A percentile compares a stretch with the other conserved stretches of the same genome.
phyloP scores from a whole-genome alignment of 2,113 vertebrate species.

The Pantherophis guttatus region DNA sequence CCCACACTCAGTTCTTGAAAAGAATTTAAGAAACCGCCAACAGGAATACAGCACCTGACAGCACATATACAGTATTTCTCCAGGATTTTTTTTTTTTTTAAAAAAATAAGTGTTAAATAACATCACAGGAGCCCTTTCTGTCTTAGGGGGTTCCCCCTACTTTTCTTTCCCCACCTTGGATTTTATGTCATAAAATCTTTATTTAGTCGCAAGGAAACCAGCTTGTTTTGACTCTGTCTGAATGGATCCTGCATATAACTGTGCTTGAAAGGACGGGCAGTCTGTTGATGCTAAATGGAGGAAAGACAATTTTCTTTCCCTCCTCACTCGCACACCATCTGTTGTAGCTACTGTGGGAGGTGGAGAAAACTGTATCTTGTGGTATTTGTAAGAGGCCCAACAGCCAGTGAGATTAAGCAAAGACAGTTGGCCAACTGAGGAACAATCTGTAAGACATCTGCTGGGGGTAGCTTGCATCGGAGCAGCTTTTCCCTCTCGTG shows the following conservation, averaged over 20 bases:
- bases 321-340: background rate
- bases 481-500: background rate
- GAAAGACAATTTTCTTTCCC: background rate
- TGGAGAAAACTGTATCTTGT: constrained; percentile 9
- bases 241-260: background rate
- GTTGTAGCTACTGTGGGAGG: constrained; percentile 7
- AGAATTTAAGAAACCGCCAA: background rate
- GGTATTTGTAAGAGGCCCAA: background rate
- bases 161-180: background rate
- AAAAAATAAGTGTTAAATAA: background rate
- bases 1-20: background rate
- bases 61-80: background rate
- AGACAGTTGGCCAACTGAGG: constrained; percentile 31
- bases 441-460: constrained; percentile 51
- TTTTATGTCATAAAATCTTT: background rate
- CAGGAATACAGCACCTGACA: background rate
- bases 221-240: background rate
- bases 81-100: too few relatives aligned
- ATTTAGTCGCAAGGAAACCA: background rate
- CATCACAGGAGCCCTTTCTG: background rate
- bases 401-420: constrained; percentile 44
- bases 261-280: background rate
- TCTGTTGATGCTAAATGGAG: background rate
- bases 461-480: background rate
- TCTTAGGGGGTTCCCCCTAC: background rate